Base-by-base conservation (phyloP, 2,888 invertebrate species). In the Netelia inedita region DNA sequence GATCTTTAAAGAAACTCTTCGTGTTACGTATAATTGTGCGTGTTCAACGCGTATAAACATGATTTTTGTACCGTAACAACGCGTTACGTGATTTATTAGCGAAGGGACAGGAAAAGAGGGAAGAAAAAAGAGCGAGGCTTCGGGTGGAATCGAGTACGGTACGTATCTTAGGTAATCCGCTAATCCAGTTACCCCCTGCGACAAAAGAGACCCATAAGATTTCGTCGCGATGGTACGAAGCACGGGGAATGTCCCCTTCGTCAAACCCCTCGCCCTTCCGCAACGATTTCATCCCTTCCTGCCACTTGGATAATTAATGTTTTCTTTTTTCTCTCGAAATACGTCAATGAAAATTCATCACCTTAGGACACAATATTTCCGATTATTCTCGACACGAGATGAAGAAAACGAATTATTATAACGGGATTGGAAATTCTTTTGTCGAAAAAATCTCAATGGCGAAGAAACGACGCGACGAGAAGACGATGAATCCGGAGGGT, bases 111-210 rank as follows among this genome's bases (percentile, higher is more conserved):
- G 57, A 14, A 53, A 61, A 61, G 53, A 72, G 19, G 21, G 2
- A n/a, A 6, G 53, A 72, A 35, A 50, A 35, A 35, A 69, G 11
- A 14, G 43, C 55, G 78, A 43, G 72, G 14, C 41, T 61, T 73
- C 59, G 23, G 72, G 21, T 41, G n/a, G 23, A 21, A 73, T 21
- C n/a, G 35, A 50, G 61, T 8, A 16, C 19, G 59, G 16, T 35
- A 14, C 3, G 46, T 46, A 46, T 46, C 10, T 46, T 46, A 65
- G 82, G 87, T 89, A 89, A 89, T 89, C 89, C 88, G 88, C 83
- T 88, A 88, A 89, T 89, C 89, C 88, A 89, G 87, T 89, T 89
- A 88, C 85, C 86, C 41, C 43, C 65, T 43, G 11, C 19, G 63
- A 55, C 16, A 57, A 35, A 72, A 43, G 43, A 72, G 66, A 46